Evolutionary conservation across 1,140 invertebrate genomes (phyloP), one percentile per base, ranked within the genome.

Genomic region (Limonius californicus): DNA sequence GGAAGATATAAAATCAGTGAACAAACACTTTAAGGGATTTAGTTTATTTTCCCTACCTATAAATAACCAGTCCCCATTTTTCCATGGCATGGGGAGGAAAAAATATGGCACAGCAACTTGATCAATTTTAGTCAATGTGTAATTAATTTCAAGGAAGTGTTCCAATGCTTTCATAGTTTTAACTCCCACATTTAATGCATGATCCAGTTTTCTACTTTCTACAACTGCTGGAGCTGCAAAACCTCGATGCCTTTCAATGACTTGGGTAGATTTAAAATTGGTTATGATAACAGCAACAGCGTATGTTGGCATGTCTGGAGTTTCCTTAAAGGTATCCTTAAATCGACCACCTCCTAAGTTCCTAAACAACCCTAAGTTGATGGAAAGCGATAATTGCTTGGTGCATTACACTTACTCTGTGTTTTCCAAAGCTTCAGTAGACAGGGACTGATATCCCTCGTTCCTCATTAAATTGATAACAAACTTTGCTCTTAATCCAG

Each of bases 301-400:
- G 72, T 97, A 97, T 0, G 94, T 95, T 0, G 93, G 94, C 91
- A 97, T 96, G 8, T 87, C 87, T 2, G 94, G 83, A 0, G 91
- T 91, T 67, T 87, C 86, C 16, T 89, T 81, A 73, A 90, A 97
- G 58, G 87, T 82, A 72, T 94, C 90, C 3, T 81, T 19, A 54
- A 19, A 96, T 86, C 58, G 78, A 77, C 50, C 50, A 18, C 14
- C 14, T 45, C 42, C 42, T 18, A 45, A n/a, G 16, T 45, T 18
- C 14, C 42, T 45, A 45, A 45, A 45, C n/a, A n/a, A n/a, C n/a
- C n/a, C n/a, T n/a, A n/a, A n/a, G n/a, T n/a, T n/a, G n/a, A n/a
- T n/a, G n/a, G n/a, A n/a, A n/a, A n/a, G n/a, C n/a, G n/a, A n/a
- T n/a, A n/a, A n/a, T n/a, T n/a, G n/a, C n/a, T n/a, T n/a, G n/a